Evolutionary conservation across 2,888 invertebrate species (phyloP).

Genomic region (Cantharis nigra): DNA sequence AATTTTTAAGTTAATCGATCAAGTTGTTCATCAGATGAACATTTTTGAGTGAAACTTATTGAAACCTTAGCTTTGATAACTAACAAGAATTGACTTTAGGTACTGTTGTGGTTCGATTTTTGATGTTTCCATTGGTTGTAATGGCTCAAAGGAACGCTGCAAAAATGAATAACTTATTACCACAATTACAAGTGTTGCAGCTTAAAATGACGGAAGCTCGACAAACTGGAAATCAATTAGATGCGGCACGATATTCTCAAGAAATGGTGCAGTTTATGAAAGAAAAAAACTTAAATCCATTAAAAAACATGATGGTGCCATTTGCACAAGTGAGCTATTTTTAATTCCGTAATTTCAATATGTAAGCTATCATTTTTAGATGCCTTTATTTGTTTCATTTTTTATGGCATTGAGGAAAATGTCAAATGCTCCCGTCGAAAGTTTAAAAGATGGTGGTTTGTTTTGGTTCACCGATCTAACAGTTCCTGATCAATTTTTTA

Average conservation of each 20-base stretch:
- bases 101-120: conserved; percentile 75
- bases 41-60: too few species aligned
- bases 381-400: conserved; percentile 89
- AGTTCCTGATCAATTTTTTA: conserved; percentile 84
- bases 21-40: too few species aligned
- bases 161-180: conserved; percentile 81
- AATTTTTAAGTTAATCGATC: too few species aligned
- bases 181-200: conserved; percentile 83
- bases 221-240: conserved; percentile 78
- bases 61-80: too few species aligned
- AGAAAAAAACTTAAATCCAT: conserved; percentile 77
- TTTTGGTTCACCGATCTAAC: conserved; percentile 95
- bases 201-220: conserved; percentile 86
- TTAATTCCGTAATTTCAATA: neutral
- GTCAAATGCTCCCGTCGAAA: conserved; percentile 90
- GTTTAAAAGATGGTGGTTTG: conserved; percentile 84
- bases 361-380: conserved; percentile 52
- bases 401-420: conserved; percentile 87
- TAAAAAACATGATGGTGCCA: conserved; percentile 79
- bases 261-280: conserved; percentile 85
- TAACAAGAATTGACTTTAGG: conserved; percentile 54
- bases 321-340: conserved; percentile 69
- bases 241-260: conserved; percentile 74
- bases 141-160: conserved; percentile 80
- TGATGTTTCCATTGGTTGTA: conserved; percentile 86